These are phyloP conservation scores for Macrotus californicus DNA, from an alignment of 2,113 vertebrate species.

Conservation along the genomic window DNA sequence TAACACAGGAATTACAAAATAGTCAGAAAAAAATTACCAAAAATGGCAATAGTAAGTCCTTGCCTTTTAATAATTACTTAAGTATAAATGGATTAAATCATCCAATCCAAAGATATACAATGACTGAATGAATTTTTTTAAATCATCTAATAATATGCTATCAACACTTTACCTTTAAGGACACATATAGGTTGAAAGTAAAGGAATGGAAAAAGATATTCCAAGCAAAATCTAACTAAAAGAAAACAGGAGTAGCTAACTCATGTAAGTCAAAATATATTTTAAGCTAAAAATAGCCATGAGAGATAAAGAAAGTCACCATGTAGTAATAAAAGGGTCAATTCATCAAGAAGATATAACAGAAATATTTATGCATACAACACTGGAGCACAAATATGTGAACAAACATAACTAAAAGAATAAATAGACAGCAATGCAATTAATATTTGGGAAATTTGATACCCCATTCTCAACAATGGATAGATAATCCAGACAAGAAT, in stretches of 20 bases:
- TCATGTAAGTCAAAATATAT: no score
- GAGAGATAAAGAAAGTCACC: no score
- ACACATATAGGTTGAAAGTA: no score
- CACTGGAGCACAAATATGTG: neutral
- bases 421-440: neutral
- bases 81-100: neutral
- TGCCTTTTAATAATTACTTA: neutral
- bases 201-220: no score
- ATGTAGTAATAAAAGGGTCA: no score
- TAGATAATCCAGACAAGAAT: neutral
- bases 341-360: neutral
- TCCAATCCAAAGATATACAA: no score
- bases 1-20: neutral
- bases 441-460: neutral
- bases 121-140: no score
- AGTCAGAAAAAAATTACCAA: neutral
- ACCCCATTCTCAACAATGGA: neutral
- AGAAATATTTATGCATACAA: neutral
- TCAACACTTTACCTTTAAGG: no score
- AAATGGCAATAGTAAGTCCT: neutral
- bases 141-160: no score
- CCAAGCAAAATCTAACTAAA: no score
- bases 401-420: neutral
- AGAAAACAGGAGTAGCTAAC: no score
- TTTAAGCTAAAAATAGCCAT: no score